Percentiles rank a stretch among this genome's conserved stretches.
phyloP scores from a whole-genome alignment of 1,140 invertebrate genomes.

The Pseudobourletiella spinata region DNA sequence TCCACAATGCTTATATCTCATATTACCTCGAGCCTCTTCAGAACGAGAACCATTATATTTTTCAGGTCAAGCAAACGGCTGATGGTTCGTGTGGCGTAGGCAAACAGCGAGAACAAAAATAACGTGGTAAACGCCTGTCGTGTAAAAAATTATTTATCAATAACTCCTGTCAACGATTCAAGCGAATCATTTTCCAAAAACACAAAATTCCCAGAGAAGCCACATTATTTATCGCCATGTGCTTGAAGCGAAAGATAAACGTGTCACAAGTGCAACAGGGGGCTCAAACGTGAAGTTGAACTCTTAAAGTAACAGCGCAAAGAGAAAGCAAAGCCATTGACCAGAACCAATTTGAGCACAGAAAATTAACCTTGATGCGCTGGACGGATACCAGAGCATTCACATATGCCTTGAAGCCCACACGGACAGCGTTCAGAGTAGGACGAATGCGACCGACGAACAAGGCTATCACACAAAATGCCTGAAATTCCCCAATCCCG shows the following conservation, averaged over 20 bases:
- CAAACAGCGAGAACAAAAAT: slow-evolving; percentile 32
- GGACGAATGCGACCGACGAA: slow-evolving; percentile 35
- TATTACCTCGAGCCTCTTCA: not conserved
- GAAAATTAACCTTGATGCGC: slow-evolving; percentile 37
- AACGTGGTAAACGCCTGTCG: slow-evolving; percentile 29
- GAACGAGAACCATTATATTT: not conserved
- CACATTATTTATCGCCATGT: no score
- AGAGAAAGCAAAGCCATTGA: not conserved
- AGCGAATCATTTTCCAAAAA: no score
- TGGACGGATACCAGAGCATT: slow-evolving; percentile 18
- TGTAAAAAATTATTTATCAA: not conserved
- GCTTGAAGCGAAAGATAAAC: no score
- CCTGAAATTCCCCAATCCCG: no score
- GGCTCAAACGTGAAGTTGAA: not conserved
- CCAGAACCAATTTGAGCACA: not conserved
- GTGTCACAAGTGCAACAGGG: no score
- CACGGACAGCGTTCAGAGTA: slow-evolving; percentile 14
- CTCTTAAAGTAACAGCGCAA: not conserved
- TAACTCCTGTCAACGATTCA: no score
- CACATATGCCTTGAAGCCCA: slow-evolving; percentile 22
- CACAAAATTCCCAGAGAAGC: no score
- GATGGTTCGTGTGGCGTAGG: slow-evolving; percentile 24
- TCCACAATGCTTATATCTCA: no score
- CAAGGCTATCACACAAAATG: slow-evolving; percentile 36
- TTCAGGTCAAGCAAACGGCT: slow-evolving; percentile 10